Base-by-base conservation (phyloP, 2,797 vertebrate genomes). In the Lepilemur ruficaudatus region DNA sequence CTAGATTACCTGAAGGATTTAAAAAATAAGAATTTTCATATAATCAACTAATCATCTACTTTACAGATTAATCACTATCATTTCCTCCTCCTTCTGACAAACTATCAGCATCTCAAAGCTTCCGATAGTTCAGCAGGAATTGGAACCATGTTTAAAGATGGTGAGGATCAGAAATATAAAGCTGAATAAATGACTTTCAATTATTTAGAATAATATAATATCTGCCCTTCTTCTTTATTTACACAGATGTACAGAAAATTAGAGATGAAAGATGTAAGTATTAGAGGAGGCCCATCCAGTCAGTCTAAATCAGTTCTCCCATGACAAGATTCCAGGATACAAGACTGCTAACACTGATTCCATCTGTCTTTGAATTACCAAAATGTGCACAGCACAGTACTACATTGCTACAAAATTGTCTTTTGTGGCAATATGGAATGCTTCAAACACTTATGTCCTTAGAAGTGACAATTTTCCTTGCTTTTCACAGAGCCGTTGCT, bases 1-100 rank as follows among this genome's bases (percentile, higher is more conserved):
- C 99, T 97, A 99, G 98, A 98, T 99, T 99, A 98, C 99, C 99
- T 99, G 90, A 89, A 96, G 55, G 95, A 98, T 95, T 98, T 65
- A 46, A 97, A 95, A 96, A 79, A 93, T 70, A 97, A 75, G 13
- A 82, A 93, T 94, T 96, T 94, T 63, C 48, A 96, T 82, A 61
- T 84, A 87, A 93, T 80, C 25, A 65, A 83, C 80, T 86, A 87
- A 89, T n/a, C 57, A 73, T 55, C 88, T 94, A 89, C n/a, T 86
- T 76, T 81, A 52, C 43, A 70, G 41, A 93, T 73, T 84, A 94
- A 84, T 90, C 80, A 87, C 23, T 89, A 46, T 76, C n/a, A 89
- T 94, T 90, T 86, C 46, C 48, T 78, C 87, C 18, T 46, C 80
- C 18, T 46, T 75, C 43, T 48, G 43, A 92, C 63, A 97, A 97